These are phyloP conservation scores for Drosophila trapezifrons DNA, from an alignment of 1,140 invertebrate species.

Conservation along the genomic window DNA sequence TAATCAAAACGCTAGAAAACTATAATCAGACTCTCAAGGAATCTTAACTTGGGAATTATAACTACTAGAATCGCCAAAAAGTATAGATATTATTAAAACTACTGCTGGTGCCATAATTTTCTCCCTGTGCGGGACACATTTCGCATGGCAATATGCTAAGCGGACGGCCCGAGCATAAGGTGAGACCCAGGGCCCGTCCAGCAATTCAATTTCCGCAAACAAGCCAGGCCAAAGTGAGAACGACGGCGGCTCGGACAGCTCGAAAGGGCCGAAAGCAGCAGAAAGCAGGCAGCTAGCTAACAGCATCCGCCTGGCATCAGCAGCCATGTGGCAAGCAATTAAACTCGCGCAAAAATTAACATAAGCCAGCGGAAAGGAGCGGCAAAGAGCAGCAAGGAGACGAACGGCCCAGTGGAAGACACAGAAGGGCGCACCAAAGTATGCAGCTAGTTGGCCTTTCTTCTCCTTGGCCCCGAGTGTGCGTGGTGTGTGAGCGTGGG, in stretches of 20 bases:
- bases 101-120: neutral
- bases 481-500: slow-evolving; percentile 8
- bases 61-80: neutral
- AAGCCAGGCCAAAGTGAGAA: slow-evolving; percentile 51
- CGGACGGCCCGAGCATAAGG: slow-evolving; percentile 65
- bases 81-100: neutral
- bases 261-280: slow-evolving; percentile 22
- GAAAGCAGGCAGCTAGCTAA: slow-evolving; percentile 22
- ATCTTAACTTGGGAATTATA: neutral
- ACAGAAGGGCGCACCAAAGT: slow-evolving; percentile 62
- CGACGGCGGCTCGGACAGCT: slow-evolving; percentile 27
- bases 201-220: slow-evolving; percentile 79
- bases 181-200: slow-evolving; percentile 56
- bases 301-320: slow-evolving; percentile 46
- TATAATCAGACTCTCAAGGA: neutral
- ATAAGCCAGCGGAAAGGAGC: slow-evolving; percentile 58
- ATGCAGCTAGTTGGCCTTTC: slow-evolving; percentile 60
- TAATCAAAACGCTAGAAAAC: neutral
- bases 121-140: slow-evolving; percentile 22
- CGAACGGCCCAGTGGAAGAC: neutral
- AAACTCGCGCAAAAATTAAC: slow-evolving; percentile 78
- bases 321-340: slow-evolving; percentile 69
- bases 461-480: slow-evolving; percentile 15
- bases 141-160: slow-evolving; percentile 69
- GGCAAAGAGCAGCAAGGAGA: too few relatives aligned